Conservation (phyloP, 2,888 invertebrate genomes). For the Aradus depressus region DNA sequence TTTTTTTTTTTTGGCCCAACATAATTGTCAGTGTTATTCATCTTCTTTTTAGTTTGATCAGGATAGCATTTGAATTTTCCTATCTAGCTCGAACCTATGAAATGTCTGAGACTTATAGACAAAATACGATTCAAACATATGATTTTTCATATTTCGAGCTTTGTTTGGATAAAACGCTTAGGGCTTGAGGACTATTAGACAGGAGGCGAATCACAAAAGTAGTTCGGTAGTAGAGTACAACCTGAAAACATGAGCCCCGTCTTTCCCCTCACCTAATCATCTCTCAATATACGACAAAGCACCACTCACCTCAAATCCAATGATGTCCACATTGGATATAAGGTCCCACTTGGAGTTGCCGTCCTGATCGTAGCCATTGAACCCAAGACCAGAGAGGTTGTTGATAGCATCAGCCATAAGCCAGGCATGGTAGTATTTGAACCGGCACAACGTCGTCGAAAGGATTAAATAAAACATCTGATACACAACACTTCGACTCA, state of each 20-base stretch:
- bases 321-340: conserved; percentile 80
- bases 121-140: neutral
- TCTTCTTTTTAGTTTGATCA: no score
- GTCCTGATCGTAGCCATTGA: conserved; percentile 63
- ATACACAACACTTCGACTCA: conserved; percentile 46
- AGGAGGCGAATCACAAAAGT: no score
- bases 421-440: conserved; percentile 98
- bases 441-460: conserved; percentile 67
- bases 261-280: neutral
- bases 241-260: neutral
- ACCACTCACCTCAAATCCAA: conserved; percentile 68
- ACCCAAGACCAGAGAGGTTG: conserved; percentile 87
- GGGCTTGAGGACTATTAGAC: no score
- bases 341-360: conserved; percentile 81
- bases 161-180: no score
- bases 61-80: no score
- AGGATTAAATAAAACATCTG: conserved; percentile 64
- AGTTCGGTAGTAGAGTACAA: neutral
- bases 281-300: neutral
- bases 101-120: no score
- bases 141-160: no score
- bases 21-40: no score
- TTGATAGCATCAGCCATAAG: conserved; percentile 87
- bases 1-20: no score
- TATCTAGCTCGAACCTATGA: no score